phyloP scores from a whole-genome alignment of 35 echinoderm and acorn worm genomes.

The Ophiothrix spiculata region DNA sequence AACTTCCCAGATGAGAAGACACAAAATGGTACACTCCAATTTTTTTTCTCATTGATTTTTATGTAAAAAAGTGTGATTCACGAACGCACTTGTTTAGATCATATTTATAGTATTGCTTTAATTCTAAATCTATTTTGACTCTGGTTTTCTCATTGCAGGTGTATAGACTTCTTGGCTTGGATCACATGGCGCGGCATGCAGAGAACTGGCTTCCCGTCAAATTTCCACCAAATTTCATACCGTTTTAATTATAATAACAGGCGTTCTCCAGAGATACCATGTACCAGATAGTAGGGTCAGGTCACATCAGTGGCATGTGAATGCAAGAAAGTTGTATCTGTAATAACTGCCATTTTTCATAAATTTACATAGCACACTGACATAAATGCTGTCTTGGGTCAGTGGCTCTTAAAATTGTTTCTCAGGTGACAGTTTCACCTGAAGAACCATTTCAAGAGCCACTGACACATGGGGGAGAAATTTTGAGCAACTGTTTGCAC shows the following conservation, averaged over 20 bases:
- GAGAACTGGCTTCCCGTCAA: slow-evolving; percentile 80
- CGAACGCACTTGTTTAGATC: background rate
- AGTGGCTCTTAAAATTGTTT: too few species aligned
- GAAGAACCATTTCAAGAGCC: too few species aligned
- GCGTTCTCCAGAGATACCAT: background rate
- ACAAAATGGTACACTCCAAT: too few species aligned
- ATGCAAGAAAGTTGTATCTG: too few species aligned
- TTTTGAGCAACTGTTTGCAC: too few species aligned
- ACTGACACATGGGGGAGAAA: too few species aligned
- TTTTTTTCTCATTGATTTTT: too few species aligned
- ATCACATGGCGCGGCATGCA: slow-evolving; percentile 65
- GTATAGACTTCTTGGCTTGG: slow-evolving; percentile 71
- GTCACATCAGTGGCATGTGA: background rate
- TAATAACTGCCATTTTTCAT: too few species aligned
- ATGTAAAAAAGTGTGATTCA: background rate
- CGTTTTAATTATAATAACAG: slow-evolving; percentile 49
- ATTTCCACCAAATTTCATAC: slow-evolving; percentile 76
- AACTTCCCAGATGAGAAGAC: too few species aligned
- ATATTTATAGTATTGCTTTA: background rate
- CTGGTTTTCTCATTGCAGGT: slow-evolving; percentile 39
- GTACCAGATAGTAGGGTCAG: background rate
- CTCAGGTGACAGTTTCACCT: too few species aligned
- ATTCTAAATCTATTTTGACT: background rate
- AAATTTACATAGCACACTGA: too few species aligned
- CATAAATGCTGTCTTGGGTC: too few species aligned